phyloP scores from a whole-genome alignment of 2,888 invertebrate species.

The Girardia tigrina region DNA sequence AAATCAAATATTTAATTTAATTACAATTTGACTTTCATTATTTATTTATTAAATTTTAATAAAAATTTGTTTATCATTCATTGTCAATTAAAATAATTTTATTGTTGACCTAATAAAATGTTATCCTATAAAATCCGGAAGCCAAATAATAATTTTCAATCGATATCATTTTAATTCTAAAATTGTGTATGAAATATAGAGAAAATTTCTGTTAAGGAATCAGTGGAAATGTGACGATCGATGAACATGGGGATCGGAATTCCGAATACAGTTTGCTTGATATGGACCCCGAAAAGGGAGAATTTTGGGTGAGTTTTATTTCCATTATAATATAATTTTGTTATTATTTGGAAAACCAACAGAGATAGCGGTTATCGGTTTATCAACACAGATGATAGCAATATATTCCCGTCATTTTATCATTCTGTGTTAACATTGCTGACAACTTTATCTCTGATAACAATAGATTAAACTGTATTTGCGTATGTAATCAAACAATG shows the following conservation, averaged over 20 bases:
- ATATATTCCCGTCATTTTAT: not conserved
- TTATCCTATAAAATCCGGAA: too few species aligned
- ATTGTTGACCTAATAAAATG: too few species aligned
- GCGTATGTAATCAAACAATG: not conserved
- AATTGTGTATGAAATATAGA: too few species aligned
- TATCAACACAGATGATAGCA: not conserved
- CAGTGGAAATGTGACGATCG: conserved; percentile 6
- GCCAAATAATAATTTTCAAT: too few species aligned
- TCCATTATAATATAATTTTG: not conserved
- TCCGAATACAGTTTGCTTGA: not conserved
- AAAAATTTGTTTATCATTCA: too few species aligned
- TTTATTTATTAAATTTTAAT: too few species aligned
- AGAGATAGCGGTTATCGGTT: not conserved
- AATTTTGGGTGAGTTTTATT: not conserved
- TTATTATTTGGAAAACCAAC: too few species aligned
- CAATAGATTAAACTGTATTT: conserved; percentile 5
- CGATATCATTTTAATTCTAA: too few species aligned
- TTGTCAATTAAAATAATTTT: too few species aligned
- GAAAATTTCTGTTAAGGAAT: too few species aligned
- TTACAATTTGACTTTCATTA: too few species aligned
- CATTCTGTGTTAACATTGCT: conserved; percentile 13
- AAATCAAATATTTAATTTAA: too few species aligned
- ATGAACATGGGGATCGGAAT: conserved; percentile 16
- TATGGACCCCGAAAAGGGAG: not conserved
- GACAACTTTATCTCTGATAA: conserved; percentile 19